Evolutionary conservation across 2,888 invertebrate species (phyloP).

Genomic region (Coronaproctus castanopsis): DNA sequence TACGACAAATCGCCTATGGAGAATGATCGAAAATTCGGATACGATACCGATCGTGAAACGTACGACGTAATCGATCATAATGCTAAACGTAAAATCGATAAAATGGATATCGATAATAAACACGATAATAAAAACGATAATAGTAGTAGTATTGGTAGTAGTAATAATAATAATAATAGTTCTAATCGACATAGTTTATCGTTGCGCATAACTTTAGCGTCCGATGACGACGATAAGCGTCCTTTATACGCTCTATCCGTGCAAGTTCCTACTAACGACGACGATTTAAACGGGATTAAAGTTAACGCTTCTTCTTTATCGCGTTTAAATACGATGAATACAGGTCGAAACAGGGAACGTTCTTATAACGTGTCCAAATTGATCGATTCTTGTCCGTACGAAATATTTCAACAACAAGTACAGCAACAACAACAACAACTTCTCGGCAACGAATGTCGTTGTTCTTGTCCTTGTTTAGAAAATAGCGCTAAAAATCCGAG

Average conservation of each 20-base stretch:
- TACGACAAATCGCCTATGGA: too few species aligned
- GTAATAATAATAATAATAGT: too few species aligned
- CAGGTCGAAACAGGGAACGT: not conserved
- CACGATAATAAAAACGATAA: too few species aligned
- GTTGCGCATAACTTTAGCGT: slow-evolving; percentile 2
- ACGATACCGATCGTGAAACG: too few species aligned
- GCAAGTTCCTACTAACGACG: slow-evolving; percentile 2
- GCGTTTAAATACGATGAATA: not conserved
- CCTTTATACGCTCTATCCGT: slow-evolving; percentile 7
- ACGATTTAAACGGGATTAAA: not conserved
- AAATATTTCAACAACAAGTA: slow-evolving; percentile 1
- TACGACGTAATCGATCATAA: too few species aligned
- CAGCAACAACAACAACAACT: not conserved
- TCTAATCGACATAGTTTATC: too few species aligned
- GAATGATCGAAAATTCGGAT: too few species aligned
- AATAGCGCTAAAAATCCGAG: not conserved
- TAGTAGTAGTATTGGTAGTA: too few species aligned
- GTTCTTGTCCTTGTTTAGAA: slow-evolving; percentile 40
- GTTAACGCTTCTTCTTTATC: not conserved
- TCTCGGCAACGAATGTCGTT: slow-evolving; percentile 53
- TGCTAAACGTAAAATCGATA: too few species aligned
- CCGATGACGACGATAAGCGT: not conserved
- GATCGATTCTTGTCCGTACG: too few species aligned
- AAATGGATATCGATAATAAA: too few species aligned
- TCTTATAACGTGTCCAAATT: too few species aligned